These are phyloP conservation scores for Sternarchorhynchus goeldii DNA, from an alignment of 2,797 vertebrate species.

Conservation along the genomic window DNA sequence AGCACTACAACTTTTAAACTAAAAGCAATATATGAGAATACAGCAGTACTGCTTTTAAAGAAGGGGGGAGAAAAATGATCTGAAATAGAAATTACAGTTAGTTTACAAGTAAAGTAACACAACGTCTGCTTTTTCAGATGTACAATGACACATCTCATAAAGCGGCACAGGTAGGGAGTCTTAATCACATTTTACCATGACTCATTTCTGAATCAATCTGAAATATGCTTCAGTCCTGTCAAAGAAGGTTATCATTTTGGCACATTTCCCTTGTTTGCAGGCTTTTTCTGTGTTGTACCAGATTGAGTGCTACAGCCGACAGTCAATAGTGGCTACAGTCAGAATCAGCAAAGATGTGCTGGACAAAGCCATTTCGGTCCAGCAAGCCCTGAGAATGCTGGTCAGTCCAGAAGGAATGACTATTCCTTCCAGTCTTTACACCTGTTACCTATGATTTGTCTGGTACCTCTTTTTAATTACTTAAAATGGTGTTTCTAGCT, in stretches of 20 bases:
- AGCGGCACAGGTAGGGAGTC: not conserved
- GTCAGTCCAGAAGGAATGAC: slow-evolving; percentile 21
- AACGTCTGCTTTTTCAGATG: not conserved
- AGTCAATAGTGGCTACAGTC: too few relatives aligned
- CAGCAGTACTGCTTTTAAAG: too few relatives aligned
- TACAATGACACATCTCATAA: not conserved
- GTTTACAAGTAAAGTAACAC: not conserved
- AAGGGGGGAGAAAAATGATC: too few relatives aligned
- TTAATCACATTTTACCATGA: not conserved
- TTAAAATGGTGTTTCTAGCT: too few relatives aligned
- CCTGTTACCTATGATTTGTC: not conserved
- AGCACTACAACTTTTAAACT: too few relatives aligned
- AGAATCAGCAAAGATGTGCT: too few relatives aligned
- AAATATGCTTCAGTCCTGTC: not conserved
- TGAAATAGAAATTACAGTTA: not conserved
- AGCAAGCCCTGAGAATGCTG: not conserved
- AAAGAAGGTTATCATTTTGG: not conserved
- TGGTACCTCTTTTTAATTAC: not conserved
- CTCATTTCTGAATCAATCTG: not conserved
- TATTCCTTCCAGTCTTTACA: not conserved
- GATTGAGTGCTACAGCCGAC: not conserved
- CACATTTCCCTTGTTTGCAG: not conserved
- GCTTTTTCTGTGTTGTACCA: not conserved
- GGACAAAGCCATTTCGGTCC: not conserved
- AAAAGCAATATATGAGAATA: too few relatives aligned